These are phyloP conservation scores for Orycteropus afer DNA, from an alignment of 2,113 vertebrate species.

Conservation along the genomic window DNA sequence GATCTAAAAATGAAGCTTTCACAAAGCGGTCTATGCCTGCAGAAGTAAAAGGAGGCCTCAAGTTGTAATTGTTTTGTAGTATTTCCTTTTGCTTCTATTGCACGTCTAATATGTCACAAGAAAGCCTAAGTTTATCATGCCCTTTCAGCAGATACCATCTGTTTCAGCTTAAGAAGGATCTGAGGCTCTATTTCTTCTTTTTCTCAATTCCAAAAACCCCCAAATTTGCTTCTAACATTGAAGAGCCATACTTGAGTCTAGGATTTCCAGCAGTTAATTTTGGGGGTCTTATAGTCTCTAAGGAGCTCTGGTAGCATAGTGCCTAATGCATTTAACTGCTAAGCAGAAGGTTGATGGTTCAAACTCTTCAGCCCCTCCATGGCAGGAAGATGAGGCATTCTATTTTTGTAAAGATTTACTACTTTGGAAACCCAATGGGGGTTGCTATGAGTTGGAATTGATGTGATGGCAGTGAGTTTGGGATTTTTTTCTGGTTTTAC, in stretches of 20 bases:
- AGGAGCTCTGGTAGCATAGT: no score
- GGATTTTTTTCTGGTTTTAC: no score
- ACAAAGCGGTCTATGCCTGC: background rate
- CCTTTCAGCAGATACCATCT: background rate
- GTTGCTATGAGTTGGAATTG: no score
- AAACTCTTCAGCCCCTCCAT: no score
- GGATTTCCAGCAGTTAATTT: background rate
- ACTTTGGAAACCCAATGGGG: no score
- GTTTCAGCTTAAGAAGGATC: background rate
- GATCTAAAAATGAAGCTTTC: background rate
- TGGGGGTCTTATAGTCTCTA: background rate
- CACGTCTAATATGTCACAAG: background rate
- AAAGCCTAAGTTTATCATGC: background rate
- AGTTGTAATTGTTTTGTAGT: background rate
- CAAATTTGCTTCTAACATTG: conserved; percentile 11
- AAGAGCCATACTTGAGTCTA: background rate
- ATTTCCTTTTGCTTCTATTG: conserved; percentile 25
- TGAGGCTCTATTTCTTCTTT: background rate
- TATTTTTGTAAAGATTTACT: no score
- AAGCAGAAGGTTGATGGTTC: no score
- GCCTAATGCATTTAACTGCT: no score
- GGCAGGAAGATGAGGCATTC: no score
- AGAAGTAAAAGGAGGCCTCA: background rate
- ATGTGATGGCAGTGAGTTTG: no score
- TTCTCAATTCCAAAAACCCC: background rate